Evolutionary conservation across 92 coral and sea anemone genomes (phyloP).

Genomic region (Bergia sp.): DNA sequence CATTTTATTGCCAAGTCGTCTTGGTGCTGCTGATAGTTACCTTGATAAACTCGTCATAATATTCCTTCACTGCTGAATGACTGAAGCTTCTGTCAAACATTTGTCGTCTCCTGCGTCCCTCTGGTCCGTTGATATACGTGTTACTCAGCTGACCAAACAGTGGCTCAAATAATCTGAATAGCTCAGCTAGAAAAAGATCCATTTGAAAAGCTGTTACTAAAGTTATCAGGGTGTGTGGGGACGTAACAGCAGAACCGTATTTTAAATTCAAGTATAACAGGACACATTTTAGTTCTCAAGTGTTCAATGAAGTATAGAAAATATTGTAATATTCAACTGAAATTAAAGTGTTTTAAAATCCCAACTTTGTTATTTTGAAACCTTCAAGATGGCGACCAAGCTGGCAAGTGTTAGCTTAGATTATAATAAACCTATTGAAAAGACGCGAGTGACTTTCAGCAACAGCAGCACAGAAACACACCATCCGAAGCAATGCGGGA

Average conservation of each 20-base stretch:
- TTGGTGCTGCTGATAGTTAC: background rate
- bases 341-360: background rate
- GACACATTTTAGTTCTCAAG: background rate
- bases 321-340: too few species aligned
- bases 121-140: constrained; percentile 78
- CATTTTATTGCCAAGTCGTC: too few species aligned
- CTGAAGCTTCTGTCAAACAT: constrained; percentile 81
- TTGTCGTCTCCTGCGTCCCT: constrained; percentile 80
- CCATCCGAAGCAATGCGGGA: too few species aligned
- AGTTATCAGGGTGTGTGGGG: background rate
- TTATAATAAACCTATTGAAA: too few species aligned
- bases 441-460: too few species aligned
- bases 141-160: constrained; percentile 82
- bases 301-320: background rate
- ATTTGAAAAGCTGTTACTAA: background rate
- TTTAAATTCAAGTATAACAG: background rate
- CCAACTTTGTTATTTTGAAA: background rate
- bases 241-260: background rate
- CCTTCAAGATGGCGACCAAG: background rate
- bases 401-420: too few species aligned
- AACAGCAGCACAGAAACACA: too few species aligned
- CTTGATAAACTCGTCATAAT: constrained; percentile 62
- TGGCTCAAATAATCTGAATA: constrained; percentile 79
- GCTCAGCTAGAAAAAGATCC: constrained; percentile 56
- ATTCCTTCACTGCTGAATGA: constrained; percentile 81